Evolutionary conservation across 2,797 vertebrate genomes (phyloP), one percentile per base, ranked within the genome.

Genomic region (Melanotaenia trifasciata): DNA sequence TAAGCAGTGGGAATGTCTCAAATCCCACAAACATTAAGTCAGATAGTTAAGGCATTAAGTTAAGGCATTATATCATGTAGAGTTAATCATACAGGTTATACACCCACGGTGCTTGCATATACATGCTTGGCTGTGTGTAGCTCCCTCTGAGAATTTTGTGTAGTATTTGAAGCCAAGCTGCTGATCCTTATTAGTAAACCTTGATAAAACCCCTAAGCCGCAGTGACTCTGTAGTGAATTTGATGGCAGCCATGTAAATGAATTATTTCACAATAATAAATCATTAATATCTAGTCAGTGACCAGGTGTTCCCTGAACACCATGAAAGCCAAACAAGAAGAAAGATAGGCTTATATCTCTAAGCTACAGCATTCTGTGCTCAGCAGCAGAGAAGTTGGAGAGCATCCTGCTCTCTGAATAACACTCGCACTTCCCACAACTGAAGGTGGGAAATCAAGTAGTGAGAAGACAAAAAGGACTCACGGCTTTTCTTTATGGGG

Each of bases 331-430:
- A 28, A 64, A 67, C 3, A 36, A 75, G 43, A 51, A 32, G 63
- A 66, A 30, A 70, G 81, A 81, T 16, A 65, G 40, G 0, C 40
- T 61, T 14, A 71, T 70, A 68, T 78, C 67, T 81, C 80, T 82
- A 63, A 88, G 80, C 83, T 45, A 20, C 83, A 73, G 61, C 69
- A 66, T 83, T 85, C 79, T 79, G 78, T 87, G 74, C 68, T 64
- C 67, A 60, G 30, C 78, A 69, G 77, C 74, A 65, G 87, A 82
- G 76, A 91, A 90, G 86, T 85, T 83, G 84, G 80, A 87, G 81
- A 51, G 54, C 79, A 77, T 87, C 89, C 83, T 89, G 79, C 85
- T 87, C 80, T 81, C 76, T 67, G 90, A 90, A 93, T 93, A 92
- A 90, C 88, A 78, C 80, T 79, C 28, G 57, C 81, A 90, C 88